Evolutionary conservation across 2,888 invertebrate species (phyloP).

Genomic region (Hirtodrosophila cameraria): DNA sequence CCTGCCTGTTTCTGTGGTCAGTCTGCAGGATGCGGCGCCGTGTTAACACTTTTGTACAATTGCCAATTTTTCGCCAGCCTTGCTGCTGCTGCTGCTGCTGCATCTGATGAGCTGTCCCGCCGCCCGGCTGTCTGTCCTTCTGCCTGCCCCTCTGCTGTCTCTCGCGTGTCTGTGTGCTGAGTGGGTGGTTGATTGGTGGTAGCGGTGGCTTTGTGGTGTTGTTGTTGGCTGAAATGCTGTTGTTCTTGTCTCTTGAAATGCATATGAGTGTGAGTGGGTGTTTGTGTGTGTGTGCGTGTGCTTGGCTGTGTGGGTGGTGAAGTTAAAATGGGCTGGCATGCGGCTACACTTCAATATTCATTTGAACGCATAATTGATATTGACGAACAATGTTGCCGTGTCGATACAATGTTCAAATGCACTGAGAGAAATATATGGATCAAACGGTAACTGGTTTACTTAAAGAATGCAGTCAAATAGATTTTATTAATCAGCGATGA

Average conservation of each 20-base stretch:
- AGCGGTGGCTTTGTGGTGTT: slow-evolving; percentile 59
- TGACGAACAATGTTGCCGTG: slow-evolving; percentile 76
- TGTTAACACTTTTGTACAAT: slow-evolving; percentile 81
- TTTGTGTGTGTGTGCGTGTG: slow-evolving; percentile 1
- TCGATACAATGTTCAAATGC: slow-evolving; percentile 55
- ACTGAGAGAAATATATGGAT: slow-evolving; percentile 21
- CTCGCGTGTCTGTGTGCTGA: slow-evolving; percentile 17
- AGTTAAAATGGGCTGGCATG: slow-evolving; percentile 53
- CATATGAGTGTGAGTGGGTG: no score
- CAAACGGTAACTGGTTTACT: no score
- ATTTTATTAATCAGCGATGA: no score
- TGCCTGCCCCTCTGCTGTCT: slow-evolving; percentile 1
- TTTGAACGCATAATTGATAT: slow-evolving; percentile 81
- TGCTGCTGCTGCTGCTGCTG: slow-evolving; percentile 18
- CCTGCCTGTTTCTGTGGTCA: slow-evolving; percentile 57
- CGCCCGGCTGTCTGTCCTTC: not conserved
- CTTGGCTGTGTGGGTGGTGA: slow-evolving; percentile 29
- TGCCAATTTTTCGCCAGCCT: slow-evolving; percentile 70
- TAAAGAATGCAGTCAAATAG: no score
- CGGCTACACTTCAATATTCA: slow-evolving; percentile 80
- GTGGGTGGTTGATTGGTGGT: slow-evolving; percentile 27
- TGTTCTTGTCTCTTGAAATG: slow-evolving; percentile 9
- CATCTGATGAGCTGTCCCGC: slow-evolving; percentile 60
- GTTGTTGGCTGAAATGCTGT: slow-evolving; percentile 32
- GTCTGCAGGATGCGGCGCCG: slow-evolving; percentile 76